A percentile compares a stretch with the other conserved stretches of the same genome.
phyloP scores from a whole-genome alignment of 2,113 vertebrate genomes.

The Tachycineta bicolor region DNA sequence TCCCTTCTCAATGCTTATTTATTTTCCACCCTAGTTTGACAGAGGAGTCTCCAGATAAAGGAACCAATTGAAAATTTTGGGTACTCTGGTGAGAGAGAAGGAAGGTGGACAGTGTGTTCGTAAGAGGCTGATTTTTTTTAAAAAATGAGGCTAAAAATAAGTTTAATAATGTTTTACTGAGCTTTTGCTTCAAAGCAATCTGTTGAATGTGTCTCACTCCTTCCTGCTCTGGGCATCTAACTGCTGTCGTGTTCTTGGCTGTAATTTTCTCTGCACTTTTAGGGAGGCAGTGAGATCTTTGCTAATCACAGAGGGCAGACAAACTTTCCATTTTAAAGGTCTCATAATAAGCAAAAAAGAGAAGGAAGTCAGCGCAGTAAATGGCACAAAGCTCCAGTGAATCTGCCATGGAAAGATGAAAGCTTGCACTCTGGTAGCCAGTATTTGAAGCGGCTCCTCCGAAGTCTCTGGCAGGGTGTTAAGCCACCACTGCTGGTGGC shows the following conservation, averaged over 20 bases:
- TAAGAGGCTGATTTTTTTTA: background rate
- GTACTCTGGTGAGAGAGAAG: background rate
- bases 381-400: background rate
- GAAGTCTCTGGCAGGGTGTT: background rate
- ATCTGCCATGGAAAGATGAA: background rate
- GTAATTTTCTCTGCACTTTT: slow-evolving; percentile 25
- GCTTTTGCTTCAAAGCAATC: slow-evolving; percentile 18
- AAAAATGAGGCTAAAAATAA: slow-evolving; percentile 46
- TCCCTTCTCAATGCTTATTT: background rate
- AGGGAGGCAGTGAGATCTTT: background rate
- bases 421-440: background rate
- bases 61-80: slow-evolving; percentile 5
- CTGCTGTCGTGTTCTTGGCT: slow-evolving; percentile 18
- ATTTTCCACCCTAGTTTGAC: background rate
- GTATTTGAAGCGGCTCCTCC: background rate
- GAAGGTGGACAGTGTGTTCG: background rate
- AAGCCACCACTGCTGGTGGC: background rate
- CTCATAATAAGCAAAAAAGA: background rate
- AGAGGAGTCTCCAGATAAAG: background rate
- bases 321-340: slow-evolving; percentile 5
- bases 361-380: background rate
- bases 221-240: background rate
- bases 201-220: background rate
- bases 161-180: slow-evolving; percentile 15
- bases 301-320: slow-evolving; percentile 7